phyloP scores from a whole-genome alignment of 2,888 invertebrate genomes.

The Scaptomyza flava region DNA sequence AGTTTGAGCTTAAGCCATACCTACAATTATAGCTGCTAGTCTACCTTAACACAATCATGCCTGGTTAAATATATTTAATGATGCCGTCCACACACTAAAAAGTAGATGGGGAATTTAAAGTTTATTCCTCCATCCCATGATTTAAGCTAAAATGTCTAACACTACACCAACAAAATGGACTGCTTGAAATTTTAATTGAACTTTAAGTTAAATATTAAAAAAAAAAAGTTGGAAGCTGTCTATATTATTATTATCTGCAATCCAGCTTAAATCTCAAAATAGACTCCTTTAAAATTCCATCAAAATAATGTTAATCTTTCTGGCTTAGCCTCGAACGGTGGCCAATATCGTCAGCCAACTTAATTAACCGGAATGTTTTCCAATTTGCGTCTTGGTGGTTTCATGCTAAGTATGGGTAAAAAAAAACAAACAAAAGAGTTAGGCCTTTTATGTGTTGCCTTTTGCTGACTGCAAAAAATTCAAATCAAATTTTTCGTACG shows the following conservation, averaged over 20 bases:
- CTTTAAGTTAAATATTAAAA: slow-evolving; percentile 26
- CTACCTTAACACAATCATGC: slow-evolving; percentile 11
- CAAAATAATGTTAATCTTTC: slow-evolving; percentile 32
- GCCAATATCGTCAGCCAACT: slow-evolving; percentile 36
- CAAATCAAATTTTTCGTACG: slow-evolving; percentile 65
- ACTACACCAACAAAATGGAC: slow-evolving; percentile 24
- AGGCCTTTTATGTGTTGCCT: slow-evolving; percentile 24
- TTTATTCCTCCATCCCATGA: slow-evolving; percentile 4
- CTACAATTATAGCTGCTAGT: too few relatives aligned
- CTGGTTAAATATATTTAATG: slow-evolving; percentile 50
- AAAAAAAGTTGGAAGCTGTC: not conserved
- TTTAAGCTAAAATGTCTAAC: slow-evolving; percentile 15
- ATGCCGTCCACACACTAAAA: slow-evolving; percentile 11
- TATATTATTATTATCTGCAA: slow-evolving; percentile 11
- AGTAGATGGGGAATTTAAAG: not conserved
- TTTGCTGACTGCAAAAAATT: slow-evolving; percentile 57
- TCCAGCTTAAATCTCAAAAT: slow-evolving; percentile 1
- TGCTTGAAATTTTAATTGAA: slow-evolving; percentile 46
- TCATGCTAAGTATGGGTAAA: not conserved
- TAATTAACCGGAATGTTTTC: slow-evolving; percentile 35
- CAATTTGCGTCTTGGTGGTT: slow-evolving; percentile 2
- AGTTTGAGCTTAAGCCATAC: too few relatives aligned
- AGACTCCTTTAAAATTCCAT: slow-evolving; percentile 54
- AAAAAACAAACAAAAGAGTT: slow-evolving; percentile 6
- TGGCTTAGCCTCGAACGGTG: slow-evolving; percentile 3